Base-by-base conservation (phyloP, 2,797 vertebrate species). In the Ataeniobius toweri region DNA sequence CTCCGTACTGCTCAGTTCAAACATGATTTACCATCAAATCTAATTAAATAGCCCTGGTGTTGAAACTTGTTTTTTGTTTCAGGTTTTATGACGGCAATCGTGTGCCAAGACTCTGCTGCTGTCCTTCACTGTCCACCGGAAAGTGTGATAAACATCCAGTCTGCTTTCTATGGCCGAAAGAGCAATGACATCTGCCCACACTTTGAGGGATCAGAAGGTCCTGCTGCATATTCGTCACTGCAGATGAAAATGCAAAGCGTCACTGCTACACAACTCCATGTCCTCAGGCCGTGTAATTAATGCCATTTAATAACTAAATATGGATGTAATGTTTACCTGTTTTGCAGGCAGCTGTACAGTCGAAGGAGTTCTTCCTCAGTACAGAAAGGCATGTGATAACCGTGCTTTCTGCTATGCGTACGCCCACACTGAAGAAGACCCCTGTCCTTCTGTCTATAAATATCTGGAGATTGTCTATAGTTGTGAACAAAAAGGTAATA, bases 91-190 rank as follows among this genome's bases (percentile, higher is more conserved):
- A 96, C 91, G 0, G 90, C 83, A 0, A n/a, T 94, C n/a, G 85
- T 93, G 50, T 96, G 96, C 65, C 87, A 96, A 87, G 88, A 70
- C 74, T 92, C 91, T 3, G 63, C 74, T 0, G 77, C 94, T 20
- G 90, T 93, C 59, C 88, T 96, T 58, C 94, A 95, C 80, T 96
- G 95, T 82, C 88, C 93, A 1, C 2, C 28, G 0, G 91, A 94
- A 65, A 96, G 95, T 18, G 93, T 95, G 0, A 95, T 96, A n/a
- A 95, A 95, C 90, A 91, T 96, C 79, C 93, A 94, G 83, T 95
- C 95, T 0, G 95, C 93, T 71, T 96, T 96, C 92, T 95, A 76
- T 0, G 95, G 95, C 18, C 92, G 95, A 3, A 89, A 84, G 26
- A 92, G 65, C 5, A 76, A 71, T 0, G 88, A 88, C 26, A 92